Evolutionary conservation across 1,140 invertebrate species (phyloP).

Genomic region (Argopecten irradians): DNA sequence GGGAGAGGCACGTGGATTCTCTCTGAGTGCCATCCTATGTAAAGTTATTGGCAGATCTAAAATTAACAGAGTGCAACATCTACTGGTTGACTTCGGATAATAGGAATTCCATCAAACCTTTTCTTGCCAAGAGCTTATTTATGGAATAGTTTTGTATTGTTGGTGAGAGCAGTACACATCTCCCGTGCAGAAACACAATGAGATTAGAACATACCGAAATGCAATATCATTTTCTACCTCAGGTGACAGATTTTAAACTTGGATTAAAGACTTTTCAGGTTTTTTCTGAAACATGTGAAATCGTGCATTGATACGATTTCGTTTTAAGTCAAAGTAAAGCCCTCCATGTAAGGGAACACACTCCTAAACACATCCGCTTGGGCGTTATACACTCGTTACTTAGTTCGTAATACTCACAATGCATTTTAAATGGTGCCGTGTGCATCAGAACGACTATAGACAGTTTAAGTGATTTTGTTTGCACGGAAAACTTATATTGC

Average conservation of each 20-base stretch:
- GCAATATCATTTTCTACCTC: background rate
- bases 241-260: background rate
- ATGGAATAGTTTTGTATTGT: background rate
- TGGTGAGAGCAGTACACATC: background rate
- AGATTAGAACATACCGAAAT: background rate
- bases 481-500: background rate
- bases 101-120: background rate
- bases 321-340: background rate
- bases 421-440: background rate
- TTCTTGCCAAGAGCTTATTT: background rate
- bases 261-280: background rate
- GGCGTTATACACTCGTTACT: background rate
- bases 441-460: background rate
- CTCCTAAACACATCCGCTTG: background rate
- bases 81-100: background rate
- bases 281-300: background rate
- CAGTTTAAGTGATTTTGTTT: background rate
- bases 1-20: no score
- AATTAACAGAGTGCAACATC: no score
- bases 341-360: background rate
- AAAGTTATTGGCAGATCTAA: no score
- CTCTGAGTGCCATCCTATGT: no score
- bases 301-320: background rate
- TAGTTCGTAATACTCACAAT: background rate
- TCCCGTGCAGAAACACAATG: background rate